Evolutionary conservation across 2,797 vertebrate species (phyloP), one percentile per base, ranked within the genome.

Genomic region (Emydoidea blandingii): DNA sequence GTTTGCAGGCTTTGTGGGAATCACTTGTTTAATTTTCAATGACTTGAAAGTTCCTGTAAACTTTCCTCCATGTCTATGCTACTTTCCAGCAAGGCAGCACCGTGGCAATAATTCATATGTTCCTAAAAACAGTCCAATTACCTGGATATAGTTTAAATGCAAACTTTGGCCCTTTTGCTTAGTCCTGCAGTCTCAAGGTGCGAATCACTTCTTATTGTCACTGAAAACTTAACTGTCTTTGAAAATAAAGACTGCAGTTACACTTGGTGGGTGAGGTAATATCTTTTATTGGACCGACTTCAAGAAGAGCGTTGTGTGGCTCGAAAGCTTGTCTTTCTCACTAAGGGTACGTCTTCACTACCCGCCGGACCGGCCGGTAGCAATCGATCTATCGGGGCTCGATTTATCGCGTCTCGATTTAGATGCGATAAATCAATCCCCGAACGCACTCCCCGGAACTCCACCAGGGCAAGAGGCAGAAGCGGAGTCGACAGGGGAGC

Each of bases 231-330:
- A 41, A 62, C 53, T 19, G 5, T 59, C 84, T 92, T 87, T 90
- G 87, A 56, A 90, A 93, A 74, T 57, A 84, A 94, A 90, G 65
- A 90, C 93, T 91, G 85, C 82, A 53, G 87, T 89, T 81, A 29
- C 44, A 4, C 52, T 74, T 92, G 83, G 62, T n/a, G n/a, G 19
- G n/a, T 37, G 18, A 68, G n/a, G n/a, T 19, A 68, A 68, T 65
- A n/a, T 37, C 65, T 68, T 62, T 68, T 37, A 68, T 21, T 37
- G 65, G n/a, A 37, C n/a, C 19, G 19, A 68, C n/a, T n/a, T n/a
- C n/a, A 37, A 68, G 34, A 68, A 68, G 5, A 37, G 18, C 18
- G 2, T 9, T 68, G 65, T 18, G 4, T 37, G 18, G n/a, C n/a
- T 68, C 2, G n/a, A 68, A 37, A 68, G n/a, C n/a, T 68, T 37